A percentile compares a stretch with the other conserved stretches of the same genome.
These are phyloP conservation scores for Dryadula phaetusa DNA, from an alignment of 2,888 invertebrate species.

Conservation along the genomic window DNA sequence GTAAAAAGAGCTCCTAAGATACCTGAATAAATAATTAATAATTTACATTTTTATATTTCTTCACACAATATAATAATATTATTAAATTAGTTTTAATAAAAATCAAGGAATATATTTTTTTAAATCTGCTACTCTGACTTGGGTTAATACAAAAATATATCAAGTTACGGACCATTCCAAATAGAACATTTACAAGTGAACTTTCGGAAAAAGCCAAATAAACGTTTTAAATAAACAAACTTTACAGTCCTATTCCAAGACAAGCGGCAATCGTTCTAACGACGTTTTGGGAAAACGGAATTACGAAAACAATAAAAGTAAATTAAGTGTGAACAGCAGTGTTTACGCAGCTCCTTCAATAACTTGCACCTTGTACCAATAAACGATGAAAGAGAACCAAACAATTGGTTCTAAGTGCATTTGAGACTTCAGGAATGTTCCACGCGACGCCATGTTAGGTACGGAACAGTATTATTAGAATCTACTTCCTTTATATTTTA, in stretches of 20 bases:
- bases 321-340: constrained; percentile 35
- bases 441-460: constrained; percentile 1
- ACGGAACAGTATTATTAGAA: constrained; percentile 10
- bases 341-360: constrained; percentile 35
- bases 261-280: constrained; percentile 14
- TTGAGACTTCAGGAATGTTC: constrained; percentile 28
- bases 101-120: not conserved
- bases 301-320: constrained; percentile 38
- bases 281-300: constrained; percentile 25
- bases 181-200: constrained; percentile 1
- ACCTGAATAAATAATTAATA: too few relatives aligned
- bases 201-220: constrained; percentile 4
- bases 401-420: constrained; percentile 31
- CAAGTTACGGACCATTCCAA: not conserved
- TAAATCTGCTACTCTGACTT: not conserved
- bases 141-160: not conserved
- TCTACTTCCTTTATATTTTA: not conserved
- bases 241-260: constrained; percentile 8
- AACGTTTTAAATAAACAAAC: constrained; percentile 18
- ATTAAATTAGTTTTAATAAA: not conserved
- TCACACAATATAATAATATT: not conserved
- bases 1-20: too few relatives aligned
- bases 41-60: too few relatives aligned
- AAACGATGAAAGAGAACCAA: constrained; percentile 30
- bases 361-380: constrained; percentile 28